A percentile compares a stretch with the other conserved stretches of the same genome.
Evolutionary conservation across 2,113 vertebrate species (phyloP).

Genomic region (Platichthys stellatus): DNA sequence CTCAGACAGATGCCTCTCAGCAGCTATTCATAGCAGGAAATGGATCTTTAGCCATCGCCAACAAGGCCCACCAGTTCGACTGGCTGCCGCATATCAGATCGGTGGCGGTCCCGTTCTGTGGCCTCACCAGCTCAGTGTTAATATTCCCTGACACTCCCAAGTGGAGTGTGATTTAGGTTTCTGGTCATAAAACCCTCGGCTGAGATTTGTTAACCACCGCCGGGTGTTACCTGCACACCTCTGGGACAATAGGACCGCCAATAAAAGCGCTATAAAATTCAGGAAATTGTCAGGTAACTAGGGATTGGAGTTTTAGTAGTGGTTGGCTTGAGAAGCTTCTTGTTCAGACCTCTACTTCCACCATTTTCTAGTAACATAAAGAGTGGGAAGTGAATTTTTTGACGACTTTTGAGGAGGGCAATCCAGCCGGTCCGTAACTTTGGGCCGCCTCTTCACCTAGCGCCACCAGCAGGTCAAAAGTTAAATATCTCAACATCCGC

Average conservation of each 20-base stretch:
- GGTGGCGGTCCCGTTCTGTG: constrained; percentile 15
- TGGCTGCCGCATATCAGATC: constrained; percentile 30
- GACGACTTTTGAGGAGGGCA: too few relatives aligned
- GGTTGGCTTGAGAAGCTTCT: neutral
- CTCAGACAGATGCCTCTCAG: constrained; percentile 61
- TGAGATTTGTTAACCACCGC: constrained; percentile 57
- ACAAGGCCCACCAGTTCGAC: constrained; percentile 57
- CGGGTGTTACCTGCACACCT: constrained; percentile 70
- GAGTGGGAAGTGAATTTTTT: neutral
- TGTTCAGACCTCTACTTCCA: neutral
- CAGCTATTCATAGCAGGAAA: constrained; percentile 65
- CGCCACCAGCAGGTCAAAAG: too few relatives aligned
- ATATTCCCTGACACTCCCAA: constrained; percentile 55
- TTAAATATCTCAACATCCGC: too few relatives aligned
- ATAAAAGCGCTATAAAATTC: constrained; percentile 67
- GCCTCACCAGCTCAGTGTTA: constrained; percentile 58
- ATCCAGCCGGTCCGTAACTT: too few relatives aligned
- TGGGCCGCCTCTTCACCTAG: too few relatives aligned
- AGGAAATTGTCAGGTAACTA: constrained; percentile 64
- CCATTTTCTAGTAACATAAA: neutral
- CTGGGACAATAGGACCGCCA: constrained; percentile 56
- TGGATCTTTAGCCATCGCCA: constrained; percentile 36
- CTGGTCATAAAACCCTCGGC: constrained; percentile 57
- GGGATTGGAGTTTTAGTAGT: constrained; percentile 19
- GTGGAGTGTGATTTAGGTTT: constrained; percentile 57